Evolutionary conservation across 2,888 invertebrate genomes (phyloP), one percentile per base, ranked within the genome.

Genomic region (Heliconius cydno): DNA sequence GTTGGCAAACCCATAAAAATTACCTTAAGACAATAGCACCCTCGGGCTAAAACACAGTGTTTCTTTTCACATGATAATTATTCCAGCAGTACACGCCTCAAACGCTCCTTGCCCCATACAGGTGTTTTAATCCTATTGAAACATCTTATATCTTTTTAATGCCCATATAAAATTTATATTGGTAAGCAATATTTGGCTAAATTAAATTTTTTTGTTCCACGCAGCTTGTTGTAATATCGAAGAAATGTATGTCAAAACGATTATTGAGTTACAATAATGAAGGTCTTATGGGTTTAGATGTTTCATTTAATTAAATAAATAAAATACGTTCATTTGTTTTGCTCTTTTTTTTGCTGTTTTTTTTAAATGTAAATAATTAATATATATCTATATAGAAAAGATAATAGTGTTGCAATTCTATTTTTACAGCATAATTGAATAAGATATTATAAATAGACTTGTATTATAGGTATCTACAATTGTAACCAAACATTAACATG

Each of bases 1-100:
- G 92, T 92, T 91, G 92, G 92, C 92, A 90, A 91, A 92, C 91
- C 90, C 92, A 94, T 92, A 94, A 95, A 94, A 94, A 94, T 85
- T 87, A 86, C 87, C 90, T 92, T 92, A 94, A 94, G 91, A 95
- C 95, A 95, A 95, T 94, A 92, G 93, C 91, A 91, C 92, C 95
- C 94, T 86, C 89, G 85, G 94, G 95, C 94, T 87, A 84, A 84
- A 88, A 90, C 90, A 92, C 92, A 87, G 90, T 92, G 87, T 91
- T 92, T 92, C 92, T 92, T 90, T 92, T 90, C 92, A 91, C 87
- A 90, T 92, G 91, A 79, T 82, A 81, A 78, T 82, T 79, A 82
- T 81, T 81, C 73, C 72, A 90, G 90, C 90, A 91, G 90, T 90
- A 88, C 86, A 86, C 92, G 92, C 92, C 92, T 91, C 89, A 89